A percentile compares a stretch with the other conserved stretches of the same genome.
phyloP scores from a whole-genome alignment of 2,888 invertebrate genomes.

The Suillia variegata region DNA sequence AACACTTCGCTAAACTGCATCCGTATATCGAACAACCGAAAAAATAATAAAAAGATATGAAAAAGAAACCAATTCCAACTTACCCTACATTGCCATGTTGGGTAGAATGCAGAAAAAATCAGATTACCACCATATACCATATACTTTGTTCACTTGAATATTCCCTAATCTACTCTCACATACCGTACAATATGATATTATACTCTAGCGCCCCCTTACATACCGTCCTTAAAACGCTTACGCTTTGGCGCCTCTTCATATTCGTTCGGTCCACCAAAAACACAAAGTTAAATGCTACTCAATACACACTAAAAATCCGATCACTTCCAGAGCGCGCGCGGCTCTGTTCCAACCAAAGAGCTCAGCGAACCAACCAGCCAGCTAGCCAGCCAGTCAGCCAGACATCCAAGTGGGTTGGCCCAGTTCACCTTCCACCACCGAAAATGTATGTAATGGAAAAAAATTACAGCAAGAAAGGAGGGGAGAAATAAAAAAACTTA shows the following conservation, averaged over 20 bases:
- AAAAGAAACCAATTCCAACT: conserved; percentile 13
- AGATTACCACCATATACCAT: no score
- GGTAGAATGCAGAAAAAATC: no score
- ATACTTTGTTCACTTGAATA: no score
- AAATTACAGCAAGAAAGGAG: neutral
- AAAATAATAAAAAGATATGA: neutral
- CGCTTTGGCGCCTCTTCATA: neutral
- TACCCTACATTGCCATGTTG: no score
- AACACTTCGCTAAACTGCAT: no score
- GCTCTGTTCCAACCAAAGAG: neutral
- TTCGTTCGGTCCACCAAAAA: conserved; percentile 9
- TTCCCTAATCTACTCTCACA: no score
- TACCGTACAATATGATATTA: no score
- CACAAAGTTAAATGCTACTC: conserved; percentile 25
- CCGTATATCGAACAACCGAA: no score
- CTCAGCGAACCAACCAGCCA: neutral
- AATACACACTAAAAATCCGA: conserved; percentile 24
- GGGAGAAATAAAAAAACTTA: conserved; percentile 18
- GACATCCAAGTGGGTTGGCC: conserved; percentile 19
- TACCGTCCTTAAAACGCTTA: no score
- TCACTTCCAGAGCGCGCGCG: conserved; percentile 18
- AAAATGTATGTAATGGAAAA: neutral
- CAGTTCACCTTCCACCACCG: conserved; percentile 14
- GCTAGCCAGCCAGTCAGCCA: no score
- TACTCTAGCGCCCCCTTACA: no score